These are phyloP conservation scores for Cyclina sinensis DNA, from an alignment of 1,140 invertebrate genomes.

Conservation along the genomic window DNA sequence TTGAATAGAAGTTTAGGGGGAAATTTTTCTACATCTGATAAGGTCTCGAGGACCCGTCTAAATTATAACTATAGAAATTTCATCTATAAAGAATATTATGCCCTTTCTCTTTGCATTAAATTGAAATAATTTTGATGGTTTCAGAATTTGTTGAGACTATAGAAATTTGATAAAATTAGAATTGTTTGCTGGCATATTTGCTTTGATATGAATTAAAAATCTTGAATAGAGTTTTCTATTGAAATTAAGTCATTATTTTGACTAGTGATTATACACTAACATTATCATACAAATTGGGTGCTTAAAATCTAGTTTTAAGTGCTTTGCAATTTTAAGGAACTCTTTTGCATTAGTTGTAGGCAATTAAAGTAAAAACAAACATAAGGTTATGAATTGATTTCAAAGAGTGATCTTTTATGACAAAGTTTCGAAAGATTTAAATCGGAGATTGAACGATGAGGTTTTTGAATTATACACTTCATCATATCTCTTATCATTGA, in stretches of 20 bases:
- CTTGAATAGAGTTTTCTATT: conserved; percentile 40
- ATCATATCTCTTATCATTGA: conserved; percentile 4
- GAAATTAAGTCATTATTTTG: conserved; percentile 68
- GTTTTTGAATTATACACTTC: conserved; percentile 26
- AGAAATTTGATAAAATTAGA: conserved; percentile 64
- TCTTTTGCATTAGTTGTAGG: conserved; percentile 51
- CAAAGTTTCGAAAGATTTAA: conserved; percentile 29
- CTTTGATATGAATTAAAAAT: conserved; percentile 65
- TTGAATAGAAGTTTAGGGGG: conserved; percentile 61
- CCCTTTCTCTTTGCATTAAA: conserved; percentile 60
- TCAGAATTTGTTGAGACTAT: conserved; percentile 44
- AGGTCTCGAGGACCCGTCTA: background rate
- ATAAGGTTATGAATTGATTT: conserved; percentile 56
- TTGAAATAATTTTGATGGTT: conserved; percentile 64
- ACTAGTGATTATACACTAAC: conserved; percentile 60
- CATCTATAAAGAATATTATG: conserved; percentile 60
- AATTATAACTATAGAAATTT: conserved; percentile 61
- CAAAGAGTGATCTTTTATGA: conserved; percentile 42
- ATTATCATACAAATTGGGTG: conserved; percentile 63
- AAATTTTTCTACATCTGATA: conserved; percentile 47
- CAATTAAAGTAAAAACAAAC: conserved; percentile 69
- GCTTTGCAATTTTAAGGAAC: conserved; percentile 54
- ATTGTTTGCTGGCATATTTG: conserved; percentile 59
- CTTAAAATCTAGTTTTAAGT: conserved; percentile 29
- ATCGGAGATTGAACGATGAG: conserved; percentile 12